Evolutionary conservation across 2,113 vertebrate species (phyloP).

Genomic region (Leptocoma aspasia): DNA sequence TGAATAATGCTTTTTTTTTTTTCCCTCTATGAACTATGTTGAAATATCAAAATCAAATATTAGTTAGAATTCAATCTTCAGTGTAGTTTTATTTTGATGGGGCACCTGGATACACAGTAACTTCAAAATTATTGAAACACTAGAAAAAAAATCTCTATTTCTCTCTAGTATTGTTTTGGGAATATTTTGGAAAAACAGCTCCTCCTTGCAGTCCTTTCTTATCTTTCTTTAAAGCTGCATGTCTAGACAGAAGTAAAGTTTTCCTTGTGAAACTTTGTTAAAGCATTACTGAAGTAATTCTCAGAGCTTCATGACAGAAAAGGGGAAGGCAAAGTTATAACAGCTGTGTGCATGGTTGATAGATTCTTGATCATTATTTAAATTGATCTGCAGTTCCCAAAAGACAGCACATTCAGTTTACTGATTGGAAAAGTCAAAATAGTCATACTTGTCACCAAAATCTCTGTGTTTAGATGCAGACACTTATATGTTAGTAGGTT

Average conservation of each 20-base stretch:
- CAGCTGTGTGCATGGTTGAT: rapidly evolving
- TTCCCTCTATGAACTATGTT: not conserved
- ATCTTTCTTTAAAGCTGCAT: not conserved
- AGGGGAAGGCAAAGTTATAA: not conserved
- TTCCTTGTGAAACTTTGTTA: not conserved
- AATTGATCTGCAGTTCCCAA: not conserved
- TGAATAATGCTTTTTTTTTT: not conserved
- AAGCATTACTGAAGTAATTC: not conserved
- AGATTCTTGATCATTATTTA: not conserved
- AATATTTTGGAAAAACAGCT: not conserved
- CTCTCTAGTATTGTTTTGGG: not conserved
- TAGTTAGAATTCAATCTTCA: not conserved
- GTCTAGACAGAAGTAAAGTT: not conserved
- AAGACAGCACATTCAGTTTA: not conserved
- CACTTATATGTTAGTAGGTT: not conserved
- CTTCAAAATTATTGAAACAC: not conserved
- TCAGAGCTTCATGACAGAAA: not conserved
- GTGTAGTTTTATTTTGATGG: not conserved
- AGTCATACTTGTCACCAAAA: not conserved
- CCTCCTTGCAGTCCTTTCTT: not conserved
- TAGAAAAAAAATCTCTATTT: not conserved
- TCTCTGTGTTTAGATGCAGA: not conserved
- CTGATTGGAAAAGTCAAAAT: not conserved
- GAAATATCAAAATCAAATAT: not conserved
- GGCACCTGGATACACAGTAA: not conserved